A percentile compares a stretch with the other conserved stretches of the same genome.
These are phyloP conservation scores for Ichneumon xanthorius DNA, from an alignment of 2,888 invertebrate genomes.

Conservation along the genomic window DNA sequence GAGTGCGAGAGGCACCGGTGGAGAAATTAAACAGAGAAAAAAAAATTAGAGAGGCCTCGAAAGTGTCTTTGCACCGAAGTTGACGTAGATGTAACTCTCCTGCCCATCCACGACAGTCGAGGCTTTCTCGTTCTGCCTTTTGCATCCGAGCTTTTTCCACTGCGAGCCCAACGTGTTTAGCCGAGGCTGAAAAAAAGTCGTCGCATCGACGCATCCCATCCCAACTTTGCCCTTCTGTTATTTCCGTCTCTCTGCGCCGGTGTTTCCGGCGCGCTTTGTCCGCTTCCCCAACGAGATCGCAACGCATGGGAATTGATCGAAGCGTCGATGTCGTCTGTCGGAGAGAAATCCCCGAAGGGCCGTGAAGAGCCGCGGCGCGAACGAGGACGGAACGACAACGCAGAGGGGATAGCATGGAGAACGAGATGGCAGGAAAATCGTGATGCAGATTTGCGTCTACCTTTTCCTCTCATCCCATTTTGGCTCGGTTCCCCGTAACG, in stretches of 20 bases:
- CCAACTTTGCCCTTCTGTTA: neutral
- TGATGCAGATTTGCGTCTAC: slow-evolving; percentile 40
- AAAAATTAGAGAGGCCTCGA: neutral
- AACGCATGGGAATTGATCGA: slow-evolving; percentile 41
- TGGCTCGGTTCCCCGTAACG: slow-evolving; percentile 27
- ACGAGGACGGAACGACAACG: slow-evolving; percentile 15
- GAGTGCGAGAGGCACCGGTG: neutral
- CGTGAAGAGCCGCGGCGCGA: slow-evolving; percentile 2
- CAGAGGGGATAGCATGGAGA: neutral
- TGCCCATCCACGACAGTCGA: neutral
- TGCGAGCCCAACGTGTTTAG: slow-evolving; percentile 4
- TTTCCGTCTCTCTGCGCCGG: neutral
- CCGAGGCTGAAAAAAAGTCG: slow-evolving; percentile 12
- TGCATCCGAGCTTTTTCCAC: slow-evolving; percentile 20
- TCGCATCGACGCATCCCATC: neutral
- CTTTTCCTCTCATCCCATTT: slow-evolving; percentile 32
- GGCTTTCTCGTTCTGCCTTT: neutral
- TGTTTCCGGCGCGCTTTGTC: slow-evolving; percentile 20
- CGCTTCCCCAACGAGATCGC: slow-evolving; percentile 9
- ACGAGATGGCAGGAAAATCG: slow-evolving; percentile 31
- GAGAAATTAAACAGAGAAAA: neutral
- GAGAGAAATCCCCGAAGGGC: slow-evolving; percentile 27
- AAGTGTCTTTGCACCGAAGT: slow-evolving; percentile 1
- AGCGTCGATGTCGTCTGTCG: slow-evolving; percentile 22
- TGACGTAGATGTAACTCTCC: neutral